Conservation (phyloP, 2,797 vertebrate genomes). For the Nyctalus aviator region DNA sequence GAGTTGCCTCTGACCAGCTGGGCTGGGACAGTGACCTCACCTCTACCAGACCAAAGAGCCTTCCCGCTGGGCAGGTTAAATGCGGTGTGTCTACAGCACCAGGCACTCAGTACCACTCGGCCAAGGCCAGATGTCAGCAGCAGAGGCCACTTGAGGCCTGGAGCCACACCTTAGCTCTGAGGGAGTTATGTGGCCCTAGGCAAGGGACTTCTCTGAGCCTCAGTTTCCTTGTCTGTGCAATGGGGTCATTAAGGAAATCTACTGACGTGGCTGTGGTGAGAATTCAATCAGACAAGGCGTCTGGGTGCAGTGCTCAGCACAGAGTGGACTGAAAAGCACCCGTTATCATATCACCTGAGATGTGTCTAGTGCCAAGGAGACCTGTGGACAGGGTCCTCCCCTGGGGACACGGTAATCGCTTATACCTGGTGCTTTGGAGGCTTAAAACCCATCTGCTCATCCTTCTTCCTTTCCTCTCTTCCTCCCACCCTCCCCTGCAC, state of each 20-base stretch:
- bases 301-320: neutral
- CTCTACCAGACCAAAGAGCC: neutral
- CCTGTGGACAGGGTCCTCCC: neutral
- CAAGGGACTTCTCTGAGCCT: neutral
- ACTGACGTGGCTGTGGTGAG: neutral
- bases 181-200: neutral
- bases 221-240: neutral
- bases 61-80: neutral
- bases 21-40: neutral
- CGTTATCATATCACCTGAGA: neutral
- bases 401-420: neutral
- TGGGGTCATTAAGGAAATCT: neutral
- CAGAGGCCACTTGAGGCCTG: neutral
- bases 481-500: neutral
- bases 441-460: neutral
- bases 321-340: neutral
- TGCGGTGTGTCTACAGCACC: neutral
- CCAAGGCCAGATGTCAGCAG: neutral
- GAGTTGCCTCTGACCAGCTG: neutral
- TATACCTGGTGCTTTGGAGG: neutral
- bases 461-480: neutral
- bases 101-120: neutral
- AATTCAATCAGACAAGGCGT: neutral
- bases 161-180: neutral
- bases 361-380: neutral